These are phyloP conservation scores for Chaitophorus viminalis DNA, from an alignment of 2,888 invertebrate genomes.

Conservation along the genomic window DNA sequence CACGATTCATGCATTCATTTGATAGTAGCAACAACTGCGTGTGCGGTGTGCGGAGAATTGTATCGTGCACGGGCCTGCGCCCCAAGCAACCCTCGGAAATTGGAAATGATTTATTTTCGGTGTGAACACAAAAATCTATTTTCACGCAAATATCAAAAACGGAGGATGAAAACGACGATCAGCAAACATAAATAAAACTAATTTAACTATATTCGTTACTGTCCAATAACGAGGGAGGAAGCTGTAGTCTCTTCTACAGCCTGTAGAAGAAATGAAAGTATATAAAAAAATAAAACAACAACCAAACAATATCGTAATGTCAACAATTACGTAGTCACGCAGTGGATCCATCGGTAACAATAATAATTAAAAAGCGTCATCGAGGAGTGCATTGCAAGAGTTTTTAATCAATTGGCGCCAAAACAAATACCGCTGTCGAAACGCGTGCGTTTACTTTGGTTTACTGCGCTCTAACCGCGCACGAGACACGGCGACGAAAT, in stretches of 20 bases:
- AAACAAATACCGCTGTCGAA: slow-evolving; percentile 13
- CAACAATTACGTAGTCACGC: neutral
- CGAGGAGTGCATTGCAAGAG: neutral
- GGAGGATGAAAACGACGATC: neutral
- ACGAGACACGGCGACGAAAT: slow-evolving; percentile 25
- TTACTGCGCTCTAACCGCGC: slow-evolving; percentile 5
- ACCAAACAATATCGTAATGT: neutral
- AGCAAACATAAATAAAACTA: neutral
- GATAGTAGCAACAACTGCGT: neutral
- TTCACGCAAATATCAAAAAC: neutral
- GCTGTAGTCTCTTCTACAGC: too few species aligned
- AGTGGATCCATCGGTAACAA: neutral
- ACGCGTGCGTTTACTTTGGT: neutral
- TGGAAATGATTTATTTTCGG: neutral
- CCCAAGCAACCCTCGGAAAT: neutral
- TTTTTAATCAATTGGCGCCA: slow-evolving; percentile 44
- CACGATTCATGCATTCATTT: too few species aligned
- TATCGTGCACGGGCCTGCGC: neutral
- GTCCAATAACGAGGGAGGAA: neutral
- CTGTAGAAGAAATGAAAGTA: neutral
- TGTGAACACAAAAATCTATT: neutral
- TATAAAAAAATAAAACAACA: neutral
- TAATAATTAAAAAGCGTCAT: neutral
- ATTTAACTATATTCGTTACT: neutral
- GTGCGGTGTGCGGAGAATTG: neutral